Evolutionary conservation across 2,113 vertebrate genomes (phyloP), one percentile per base, ranked within the genome.

Genomic region (Barnardius zonarius): DNA sequence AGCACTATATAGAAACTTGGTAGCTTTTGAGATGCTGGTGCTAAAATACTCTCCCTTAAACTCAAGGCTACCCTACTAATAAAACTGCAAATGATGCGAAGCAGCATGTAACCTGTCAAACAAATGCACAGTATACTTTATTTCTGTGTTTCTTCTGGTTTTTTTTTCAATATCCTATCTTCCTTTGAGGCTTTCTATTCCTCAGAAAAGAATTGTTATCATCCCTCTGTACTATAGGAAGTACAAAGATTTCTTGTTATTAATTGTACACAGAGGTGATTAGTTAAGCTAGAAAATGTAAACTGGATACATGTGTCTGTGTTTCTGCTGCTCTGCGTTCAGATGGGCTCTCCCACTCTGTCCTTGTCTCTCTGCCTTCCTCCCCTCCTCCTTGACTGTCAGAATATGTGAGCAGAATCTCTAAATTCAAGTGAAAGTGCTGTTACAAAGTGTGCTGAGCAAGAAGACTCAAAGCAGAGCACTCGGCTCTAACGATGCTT

Each of bases 351-450:
- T 81, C 72, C 54, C 79, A 33, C 52, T 49, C 70, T 93, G 95
- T 61, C 90, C 92, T 95, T 92, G 86, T 93, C 79, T 77, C 49
- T 84, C 85, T 92, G 69, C 66, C 80, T 92, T 90, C 43, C 76
- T 88, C 46, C 52, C 35, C n/a, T 68, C 54, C 85, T 83, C 54
- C 49, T 37, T 25, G 68, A 95, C 74, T 80, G 73, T 88, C 74
- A 64, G 27, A 74, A 83, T 64, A 57, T 70, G 82, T 96, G 92
- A 94, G 49, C 74, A 85, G 83, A 89, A 93, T 88, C 82, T 80
- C 41, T 67, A 66, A 63, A 83, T 81, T 88, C 64, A 82, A 79
- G 63, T 66, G 62, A 15, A 90, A 92, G 68, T 61, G 61, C 49
- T 69, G 2, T 55, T 83, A 5, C 23, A 43, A 75, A 70, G 33